phyloP scores from a whole-genome alignment of 2,113 vertebrate genomes.

The Syngnathoides biaculeatus region DNA sequence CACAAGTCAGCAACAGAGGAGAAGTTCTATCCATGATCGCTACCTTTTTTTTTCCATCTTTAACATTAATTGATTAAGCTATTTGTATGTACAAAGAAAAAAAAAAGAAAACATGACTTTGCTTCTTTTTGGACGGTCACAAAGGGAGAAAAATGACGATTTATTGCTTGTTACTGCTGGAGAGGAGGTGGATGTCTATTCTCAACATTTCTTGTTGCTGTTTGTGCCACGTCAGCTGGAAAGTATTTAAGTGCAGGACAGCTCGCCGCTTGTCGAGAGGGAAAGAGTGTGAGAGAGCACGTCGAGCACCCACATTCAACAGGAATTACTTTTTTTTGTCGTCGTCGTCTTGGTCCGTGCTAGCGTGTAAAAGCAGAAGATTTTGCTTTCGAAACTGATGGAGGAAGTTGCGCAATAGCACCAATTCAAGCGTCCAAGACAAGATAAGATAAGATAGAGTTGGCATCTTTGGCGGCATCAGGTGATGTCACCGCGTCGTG shows the following conservation, averaged over 20 bases:
- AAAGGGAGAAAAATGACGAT: conserved; percentile 38
- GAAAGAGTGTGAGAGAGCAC: conserved; percentile 36
- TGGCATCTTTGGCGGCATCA: conserved; percentile 7
- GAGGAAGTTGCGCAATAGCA: conserved; percentile 67
- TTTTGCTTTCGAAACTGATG: conserved; percentile 42
- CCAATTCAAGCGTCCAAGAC: conserved; percentile 56
- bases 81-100: conserved; percentile 72
- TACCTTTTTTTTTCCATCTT: conserved; percentile 55
- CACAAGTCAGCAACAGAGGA: conserved; percentile 74
- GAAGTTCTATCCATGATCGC: conserved; percentile 65
- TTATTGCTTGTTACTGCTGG: conserved; percentile 80
- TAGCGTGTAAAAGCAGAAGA: conserved; percentile 30
- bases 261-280: conserved; percentile 56
- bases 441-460: conserved; percentile 17
- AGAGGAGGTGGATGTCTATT: conserved; percentile 54
- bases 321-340: conserved; percentile 46
- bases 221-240: conserved; percentile 64
- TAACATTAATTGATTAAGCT: conserved; percentile 68
- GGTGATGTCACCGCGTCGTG: conserved; percentile 1
- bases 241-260: conserved; percentile 66
- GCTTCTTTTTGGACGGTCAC: conserved; percentile 57
- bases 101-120: conserved; percentile 25
- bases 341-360: conserved; percentile 30
- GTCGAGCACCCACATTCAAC: conserved; percentile 51
- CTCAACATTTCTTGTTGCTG: conserved; percentile 41